Evolutionary conservation across 2,888 invertebrate species (phyloP), one percentile per base, ranked within the genome.

Genomic region (Spatulosminthurus flaviceps): DNA sequence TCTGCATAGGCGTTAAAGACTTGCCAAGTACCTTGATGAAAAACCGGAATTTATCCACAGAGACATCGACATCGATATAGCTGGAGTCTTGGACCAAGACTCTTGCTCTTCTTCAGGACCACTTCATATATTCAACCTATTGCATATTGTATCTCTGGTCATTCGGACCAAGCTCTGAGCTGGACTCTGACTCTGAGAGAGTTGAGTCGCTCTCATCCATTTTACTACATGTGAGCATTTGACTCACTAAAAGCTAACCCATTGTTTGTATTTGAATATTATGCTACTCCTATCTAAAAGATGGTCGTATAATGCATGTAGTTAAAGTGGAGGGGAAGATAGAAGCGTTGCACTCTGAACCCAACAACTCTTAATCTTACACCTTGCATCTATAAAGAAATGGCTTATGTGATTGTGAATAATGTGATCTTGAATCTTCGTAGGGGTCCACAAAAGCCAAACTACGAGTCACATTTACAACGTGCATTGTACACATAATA

Each of bases 401-500:
- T 73, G 79, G 79, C 64, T 73, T 28, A 51, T 64, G 74, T 80
- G 78, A 80, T 78, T 80, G 78, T 77, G 80, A 80, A 80, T 80
- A 75, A 81, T 81, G 80, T 82, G 82, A 79, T 80, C 82, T 77
- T 75, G 75, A 80, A 82, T 80, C 82, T 43, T 74, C 69, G 73
- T 79, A 82, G 82, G 82, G 82, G 80, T 78, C 61, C 80, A 60
- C 22, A 21, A 70, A n/a, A n/a, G 7, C 41, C 19, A 7, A 34
- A 34, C 34, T 34, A 34, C 34, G 9, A 34, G 34, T 34, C 4
- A 34, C 34, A 9, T 34, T 34, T 34, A 34, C 34, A 34, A 9
- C 9, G 5, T 34, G 34, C 9, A 34, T 34, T 34, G 34, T 34
- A 34, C 9, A 34, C 34, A 7, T 9, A 34, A 34, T 34, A 34